Evolutionary conservation across 2,888 invertebrate species (phyloP), one percentile per base, ranked within the genome.

Genomic region (Drepana falcataria): DNA sequence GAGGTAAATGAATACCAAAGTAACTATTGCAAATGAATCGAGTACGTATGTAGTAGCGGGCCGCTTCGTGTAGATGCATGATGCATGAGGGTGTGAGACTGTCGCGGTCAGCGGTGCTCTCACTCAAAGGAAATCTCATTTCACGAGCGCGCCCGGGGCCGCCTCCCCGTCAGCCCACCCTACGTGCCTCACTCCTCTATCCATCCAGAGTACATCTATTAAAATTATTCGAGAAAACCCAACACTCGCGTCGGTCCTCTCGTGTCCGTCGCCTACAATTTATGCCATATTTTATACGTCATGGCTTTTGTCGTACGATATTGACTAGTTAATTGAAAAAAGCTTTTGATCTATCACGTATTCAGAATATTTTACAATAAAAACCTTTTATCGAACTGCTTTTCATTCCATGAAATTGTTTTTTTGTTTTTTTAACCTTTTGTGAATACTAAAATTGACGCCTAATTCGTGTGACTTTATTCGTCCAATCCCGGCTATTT

Each of bases 101-200:
- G 79, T 78, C 81, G 84, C 81, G 87, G 86, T 85, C 83, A 85
- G 77, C 72, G 67, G 75, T 75, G 73, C 77, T 73, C 71, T 69
- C 78, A 79, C 84, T 77, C 88, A 89, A 87, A 89, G 88, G 87
- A 90, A 89, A 89, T 90, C 88, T 88, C 88, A 90, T 90, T 90
- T 87, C 77, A 76, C 73, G 69, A 63, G 71, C 68, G 59, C 63
- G 69, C 65, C 60, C 64, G 55, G 33, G 44, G 48, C 41, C 48
- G 51, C 41, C 64, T 66, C 55, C 52, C 55, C 61, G 68, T 62
- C 63, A 61, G 41, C 65, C 55, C 60, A 55, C 63, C 61, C 65
- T 59, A 57, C 56, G 63, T 60, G 66, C 60, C 68, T 37, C 64
- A 49, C 56, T 59, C 58, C 54, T 60, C 68, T 68, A 9, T 9